phyloP scores from a whole-genome alignment of 2,888 invertebrate species.

The Melangyna quadrimaculata region DNA sequence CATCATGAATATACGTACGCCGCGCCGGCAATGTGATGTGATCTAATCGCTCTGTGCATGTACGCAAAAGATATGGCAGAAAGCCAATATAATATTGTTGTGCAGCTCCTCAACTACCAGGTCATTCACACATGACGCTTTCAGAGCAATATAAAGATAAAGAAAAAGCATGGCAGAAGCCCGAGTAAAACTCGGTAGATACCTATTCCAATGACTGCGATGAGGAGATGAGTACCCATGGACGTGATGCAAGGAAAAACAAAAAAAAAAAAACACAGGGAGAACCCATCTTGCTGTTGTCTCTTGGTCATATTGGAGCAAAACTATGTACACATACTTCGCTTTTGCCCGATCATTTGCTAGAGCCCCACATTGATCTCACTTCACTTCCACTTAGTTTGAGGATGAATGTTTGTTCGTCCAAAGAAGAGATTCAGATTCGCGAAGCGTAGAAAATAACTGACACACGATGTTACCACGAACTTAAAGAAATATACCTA shows the following conservation, averaged over 20 bases:
- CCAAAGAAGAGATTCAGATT: conserved; percentile 56
- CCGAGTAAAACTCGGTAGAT: too few relatives aligned
- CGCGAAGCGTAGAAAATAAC: conserved; percentile 64
- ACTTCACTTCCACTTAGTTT: conserved; percentile 63
- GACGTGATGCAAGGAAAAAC: neutral
- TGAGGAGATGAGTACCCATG: neutral
- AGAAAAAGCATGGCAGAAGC: conserved; percentile 1
- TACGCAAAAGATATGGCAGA: conserved; percentile 47
- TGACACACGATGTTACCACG: conserved; percentile 47
- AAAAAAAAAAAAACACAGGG: neutral
- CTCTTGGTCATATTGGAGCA: conserved; percentile 17
- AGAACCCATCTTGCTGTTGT: neutral
- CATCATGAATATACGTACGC: conserved; percentile 30
- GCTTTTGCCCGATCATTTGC: neutral
- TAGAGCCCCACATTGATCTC: conserved; percentile 30
- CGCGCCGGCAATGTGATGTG: neutral
- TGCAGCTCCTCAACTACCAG: conserved; percentile 27
- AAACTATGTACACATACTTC: neutral
- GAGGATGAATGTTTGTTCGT: conserved; percentile 55
- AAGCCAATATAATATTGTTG: conserved; percentile 55
- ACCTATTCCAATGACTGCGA: neutral
- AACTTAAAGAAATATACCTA: conserved; percentile 2
- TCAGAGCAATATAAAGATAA: conserved; percentile 1
- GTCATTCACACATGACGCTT: conserved; percentile 64
- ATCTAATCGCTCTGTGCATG: conserved; percentile 46